Evolutionary conservation across 2,888 invertebrate species (phyloP), one percentile per base, ranked within the genome.

Genomic region (Clepsis dumicolana): DNA sequence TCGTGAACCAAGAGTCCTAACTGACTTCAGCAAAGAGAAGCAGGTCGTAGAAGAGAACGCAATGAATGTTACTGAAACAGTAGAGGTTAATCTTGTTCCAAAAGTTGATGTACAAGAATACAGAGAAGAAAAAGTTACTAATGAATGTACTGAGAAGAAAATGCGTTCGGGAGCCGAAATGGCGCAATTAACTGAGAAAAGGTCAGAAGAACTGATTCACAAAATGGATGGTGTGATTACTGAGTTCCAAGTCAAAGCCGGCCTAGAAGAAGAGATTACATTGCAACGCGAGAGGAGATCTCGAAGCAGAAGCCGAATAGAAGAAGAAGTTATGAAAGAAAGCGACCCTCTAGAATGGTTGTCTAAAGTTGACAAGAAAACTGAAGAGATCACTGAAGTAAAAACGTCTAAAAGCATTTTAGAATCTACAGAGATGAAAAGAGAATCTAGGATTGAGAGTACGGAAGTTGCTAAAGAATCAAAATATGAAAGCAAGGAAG

Each of bases 191-290:
- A 81, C 83, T n/a, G 88, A 88, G 53, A 82, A 81, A 27, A 90
- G 88, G 72, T 82, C 91, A 0, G 81, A 83, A 72, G 91, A 91
- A 52, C 70, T 93, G 0, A 90, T 88, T 5, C 77, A 86, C 24
- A 91, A 81, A 79, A 88, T 93, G 85, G 87, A 86, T 41, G 84
- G 88, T 35, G 90, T 93, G 0, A 89, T 93, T 53, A 81, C 88
- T 0, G 93, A 93, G 74, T 90, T 92, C 73, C 83, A 91, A 74
- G 82, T 77, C 7, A 87, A 88, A 74, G 78, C 88, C 10, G 85
- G 84, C 1, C 81, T 82, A 52, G 88, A 86, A 72, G 80, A 71
- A 67, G 63, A 71, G 14, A 71, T 65, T 16, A 59, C 35, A 2
- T 41, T 64, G 25, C 70, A 69, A 50, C 76, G 78, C 57, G 77